These are phyloP conservation scores for Craseonycteris thonglongyai DNA, from an alignment of 2,113 vertebrate species.

Conservation along the genomic window DNA sequence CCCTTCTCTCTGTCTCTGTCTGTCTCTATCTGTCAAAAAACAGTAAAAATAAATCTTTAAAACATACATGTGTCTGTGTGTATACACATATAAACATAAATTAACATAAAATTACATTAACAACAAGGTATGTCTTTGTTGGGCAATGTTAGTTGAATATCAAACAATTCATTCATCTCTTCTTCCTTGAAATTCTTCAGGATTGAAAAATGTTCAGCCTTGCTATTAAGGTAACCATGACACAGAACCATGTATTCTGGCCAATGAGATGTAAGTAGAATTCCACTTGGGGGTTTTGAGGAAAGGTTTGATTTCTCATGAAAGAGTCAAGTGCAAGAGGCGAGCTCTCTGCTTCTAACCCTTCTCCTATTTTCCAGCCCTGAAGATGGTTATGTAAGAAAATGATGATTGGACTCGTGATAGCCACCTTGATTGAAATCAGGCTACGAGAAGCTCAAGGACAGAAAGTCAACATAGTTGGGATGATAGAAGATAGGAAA, in stretches of 20 bases:
- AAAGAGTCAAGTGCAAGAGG: background rate
- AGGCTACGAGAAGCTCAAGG: background rate
- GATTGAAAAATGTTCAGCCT: background rate
- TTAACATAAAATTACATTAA: background rate
- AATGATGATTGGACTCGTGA: background rate
- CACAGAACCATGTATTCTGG: background rate
- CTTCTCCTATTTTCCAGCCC: background rate
- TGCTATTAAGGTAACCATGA: fast-evolving
- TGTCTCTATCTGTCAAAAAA: too few species aligned
- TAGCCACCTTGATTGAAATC: background rate
- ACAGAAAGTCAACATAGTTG: background rate
- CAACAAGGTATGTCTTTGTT: background rate
- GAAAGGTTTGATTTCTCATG: background rate
- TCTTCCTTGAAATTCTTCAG: background rate
- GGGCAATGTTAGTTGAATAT: background rate
- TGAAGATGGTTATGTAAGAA: background rate
- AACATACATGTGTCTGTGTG: background rate
- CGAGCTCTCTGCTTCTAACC: background rate
- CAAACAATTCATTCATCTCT: background rate
- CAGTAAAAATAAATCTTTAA: too few species aligned
- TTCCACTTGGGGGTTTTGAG: background rate
- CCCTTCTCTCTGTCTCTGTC: too few species aligned
- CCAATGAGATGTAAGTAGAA: background rate
- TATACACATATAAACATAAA: background rate
- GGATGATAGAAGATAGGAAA: background rate